These are phyloP conservation scores for Ploceus nigricollis DNA, from an alignment of 2,113 vertebrate genomes.

Conservation along the genomic window DNA sequence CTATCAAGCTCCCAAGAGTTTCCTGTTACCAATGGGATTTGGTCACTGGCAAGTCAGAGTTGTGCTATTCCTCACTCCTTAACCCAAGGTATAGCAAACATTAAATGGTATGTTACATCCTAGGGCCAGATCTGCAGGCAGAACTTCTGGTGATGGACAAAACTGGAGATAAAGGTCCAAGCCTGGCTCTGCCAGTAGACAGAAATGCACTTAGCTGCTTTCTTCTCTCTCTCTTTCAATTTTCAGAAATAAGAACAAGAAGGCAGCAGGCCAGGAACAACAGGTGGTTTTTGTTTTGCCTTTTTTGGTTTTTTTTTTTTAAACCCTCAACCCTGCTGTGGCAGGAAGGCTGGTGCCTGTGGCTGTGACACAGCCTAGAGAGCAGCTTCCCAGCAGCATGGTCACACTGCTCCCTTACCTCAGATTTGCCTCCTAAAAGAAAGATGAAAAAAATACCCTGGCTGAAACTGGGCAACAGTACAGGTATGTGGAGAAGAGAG, in stretches of 20 bases:
- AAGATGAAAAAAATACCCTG: not conserved
- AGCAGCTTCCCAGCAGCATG: not conserved
- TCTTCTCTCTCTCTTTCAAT: not conserved
- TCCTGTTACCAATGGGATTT: not conserved
- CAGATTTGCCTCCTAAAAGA: not conserved
- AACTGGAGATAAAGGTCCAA: not conserved
- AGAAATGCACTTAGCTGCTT: not conserved
- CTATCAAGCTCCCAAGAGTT: not conserved
- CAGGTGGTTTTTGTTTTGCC: not conserved
- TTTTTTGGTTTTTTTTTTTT: not conserved
- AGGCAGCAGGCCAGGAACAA: not conserved
- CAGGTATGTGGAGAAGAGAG: not conserved
- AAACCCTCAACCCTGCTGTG: not conserved
- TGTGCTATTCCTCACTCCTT: not conserved
- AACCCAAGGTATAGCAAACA: not conserved
- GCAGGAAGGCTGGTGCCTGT: constrained; percentile 1
- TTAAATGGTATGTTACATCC: not conserved
- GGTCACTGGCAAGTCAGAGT: too few species aligned
- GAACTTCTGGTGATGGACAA: not conserved
- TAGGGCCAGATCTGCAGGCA: not conserved
- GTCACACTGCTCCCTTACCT: not conserved
- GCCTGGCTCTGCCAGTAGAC: not conserved
- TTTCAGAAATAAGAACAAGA: not conserved
- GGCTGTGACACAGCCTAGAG: not conserved
- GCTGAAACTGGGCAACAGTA: not conserved